Evolutionary conservation across 2,113 vertebrate genomes (phyloP).

Genomic region (Nibea albiflora): DNA sequence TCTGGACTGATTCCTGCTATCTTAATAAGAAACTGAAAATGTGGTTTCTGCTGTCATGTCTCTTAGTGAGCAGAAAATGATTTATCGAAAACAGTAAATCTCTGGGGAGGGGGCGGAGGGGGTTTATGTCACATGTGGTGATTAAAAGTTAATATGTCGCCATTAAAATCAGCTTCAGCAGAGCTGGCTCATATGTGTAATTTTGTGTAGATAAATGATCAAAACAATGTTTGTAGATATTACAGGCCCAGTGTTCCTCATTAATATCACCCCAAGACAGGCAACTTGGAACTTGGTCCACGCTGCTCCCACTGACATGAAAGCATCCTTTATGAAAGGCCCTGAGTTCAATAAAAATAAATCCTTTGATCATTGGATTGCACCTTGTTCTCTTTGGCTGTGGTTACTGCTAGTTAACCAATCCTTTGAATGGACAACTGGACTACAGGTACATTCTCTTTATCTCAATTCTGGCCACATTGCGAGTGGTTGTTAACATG

Average conservation of each 20-base stretch:
- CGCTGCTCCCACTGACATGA: conserved; percentile 36
- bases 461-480: not conserved
- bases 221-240: conserved; percentile 17
- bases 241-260: conserved; percentile 21
- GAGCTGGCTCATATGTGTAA: not conserved
- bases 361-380: conserved; percentile 41
- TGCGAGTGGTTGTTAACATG: not conserved
- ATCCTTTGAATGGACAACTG: conserved; percentile 5
- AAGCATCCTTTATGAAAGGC: conserved; percentile 9
- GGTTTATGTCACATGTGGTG: not conserved
- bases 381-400: conserved; percentile 10
- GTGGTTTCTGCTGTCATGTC: conserved; percentile 2
- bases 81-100: conserved; percentile 22
- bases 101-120: not conserved
- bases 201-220: conserved; percentile 36
- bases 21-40: conserved; percentile 38
- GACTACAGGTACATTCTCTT: not conserved
- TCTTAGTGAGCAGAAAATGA: not conserved
- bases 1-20: conserved; percentile 34
- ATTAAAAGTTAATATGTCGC: conserved; percentile 1
- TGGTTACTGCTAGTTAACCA: conserved; percentile 24
- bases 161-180: conserved; percentile 1
- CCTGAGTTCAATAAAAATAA: conserved; percentile 42
- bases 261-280: conserved; percentile 43
- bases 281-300: conserved; percentile 9